Evolutionary conservation across 1,140 invertebrate species (phyloP).

Genomic region (Achatina immaculata): DNA sequence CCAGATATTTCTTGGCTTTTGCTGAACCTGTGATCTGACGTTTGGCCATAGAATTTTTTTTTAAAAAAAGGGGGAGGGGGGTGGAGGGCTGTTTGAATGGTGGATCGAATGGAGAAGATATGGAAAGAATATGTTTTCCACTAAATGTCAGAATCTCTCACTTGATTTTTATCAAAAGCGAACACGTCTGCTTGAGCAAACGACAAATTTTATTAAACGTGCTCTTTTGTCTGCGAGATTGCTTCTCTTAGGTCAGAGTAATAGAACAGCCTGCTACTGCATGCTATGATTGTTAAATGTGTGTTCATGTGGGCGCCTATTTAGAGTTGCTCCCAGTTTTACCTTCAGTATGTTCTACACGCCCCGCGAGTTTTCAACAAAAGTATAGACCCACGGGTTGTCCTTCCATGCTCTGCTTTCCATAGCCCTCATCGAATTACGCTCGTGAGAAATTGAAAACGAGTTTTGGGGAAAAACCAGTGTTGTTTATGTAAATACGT

Average conservation of each 20-base stretch:
- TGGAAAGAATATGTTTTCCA: neutral
- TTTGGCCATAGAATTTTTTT: no score
- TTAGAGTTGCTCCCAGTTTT: neutral
- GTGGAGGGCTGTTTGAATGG: neutral
- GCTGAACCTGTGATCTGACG: neutral
- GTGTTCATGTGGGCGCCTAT: neutral
- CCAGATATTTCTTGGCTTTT: neutral
- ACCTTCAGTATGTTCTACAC: neutral
- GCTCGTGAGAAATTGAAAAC: neutral
- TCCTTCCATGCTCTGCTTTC: neutral
- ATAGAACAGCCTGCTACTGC: neutral
- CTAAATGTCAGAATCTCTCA: neutral
- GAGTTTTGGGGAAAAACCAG: neutral
- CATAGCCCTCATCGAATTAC: neutral
- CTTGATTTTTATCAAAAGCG: neutral
- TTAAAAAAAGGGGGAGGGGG: neutral
- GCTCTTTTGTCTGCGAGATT: neutral
- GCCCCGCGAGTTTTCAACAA: neutral
- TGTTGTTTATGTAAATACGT: conserved; percentile 6
- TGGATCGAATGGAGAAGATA: neutral
- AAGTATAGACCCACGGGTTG: neutral
- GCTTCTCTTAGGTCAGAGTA: neutral
- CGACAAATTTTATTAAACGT: neutral
- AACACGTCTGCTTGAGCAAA: neutral
- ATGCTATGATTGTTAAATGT: neutral